A percentile compares a stretch with the other conserved stretches of the same genome.
phyloP scores from a whole-genome alignment of 2,113 vertebrate genomes.

The Lonchura striata region DNA sequence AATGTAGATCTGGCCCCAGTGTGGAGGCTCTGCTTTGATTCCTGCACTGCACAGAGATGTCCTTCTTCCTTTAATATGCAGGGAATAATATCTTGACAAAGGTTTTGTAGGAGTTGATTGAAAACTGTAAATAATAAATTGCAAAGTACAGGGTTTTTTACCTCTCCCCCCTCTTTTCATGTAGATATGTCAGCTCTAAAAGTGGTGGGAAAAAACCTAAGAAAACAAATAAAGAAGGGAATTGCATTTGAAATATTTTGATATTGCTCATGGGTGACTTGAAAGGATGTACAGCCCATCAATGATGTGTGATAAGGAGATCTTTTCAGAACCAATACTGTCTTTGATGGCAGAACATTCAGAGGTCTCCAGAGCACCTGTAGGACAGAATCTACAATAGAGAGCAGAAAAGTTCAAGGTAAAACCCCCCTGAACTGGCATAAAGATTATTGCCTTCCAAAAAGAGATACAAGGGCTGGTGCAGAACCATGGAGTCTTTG shows the following conservation, averaged over 20 bases:
- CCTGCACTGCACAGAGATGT: not conserved
- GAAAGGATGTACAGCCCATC: not conserved
- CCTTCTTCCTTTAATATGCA: not conserved
- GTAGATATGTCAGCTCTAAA: not conserved
- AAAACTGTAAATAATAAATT: not conserved
- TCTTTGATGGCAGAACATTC: not conserved
- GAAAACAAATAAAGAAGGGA: not conserved
- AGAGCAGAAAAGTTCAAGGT: not conserved
- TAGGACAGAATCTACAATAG: not conserved
- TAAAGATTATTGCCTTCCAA: not conserved
- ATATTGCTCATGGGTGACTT: not conserved
- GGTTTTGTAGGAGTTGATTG: not conserved
- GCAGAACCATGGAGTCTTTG: not conserved
- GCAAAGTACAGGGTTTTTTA: fast-evolving
- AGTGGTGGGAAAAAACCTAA: not conserved
- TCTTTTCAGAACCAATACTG: not conserved
- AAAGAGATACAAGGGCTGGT: not conserved
- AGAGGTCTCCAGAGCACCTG: not conserved
- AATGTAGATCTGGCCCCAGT: not conserved
- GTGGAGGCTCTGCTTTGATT: not conserved
- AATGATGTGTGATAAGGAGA: not conserved
- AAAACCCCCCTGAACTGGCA: not conserved
- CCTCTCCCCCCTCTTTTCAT: not conserved
- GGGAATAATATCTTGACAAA: not conserved
- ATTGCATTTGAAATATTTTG: not conserved